Conservation (phyloP, 2,797 vertebrate species). For the Aselliscus stoliczkanus region DNA sequence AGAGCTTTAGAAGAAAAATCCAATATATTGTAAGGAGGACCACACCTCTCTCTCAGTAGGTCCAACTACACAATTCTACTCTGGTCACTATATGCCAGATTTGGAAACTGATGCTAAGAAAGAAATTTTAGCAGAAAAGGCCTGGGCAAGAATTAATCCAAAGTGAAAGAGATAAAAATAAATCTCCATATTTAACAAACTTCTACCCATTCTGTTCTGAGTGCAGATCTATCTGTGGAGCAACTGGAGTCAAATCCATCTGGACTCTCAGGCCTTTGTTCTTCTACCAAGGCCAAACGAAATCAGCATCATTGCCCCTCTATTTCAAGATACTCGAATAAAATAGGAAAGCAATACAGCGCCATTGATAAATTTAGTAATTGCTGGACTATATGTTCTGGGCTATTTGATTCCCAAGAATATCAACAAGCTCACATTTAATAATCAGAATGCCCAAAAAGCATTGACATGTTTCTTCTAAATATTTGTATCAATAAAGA, state of each 20-base stretch:
- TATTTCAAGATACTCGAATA: neutral
- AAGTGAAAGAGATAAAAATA: neutral
- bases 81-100: neutral
- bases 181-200: neutral
- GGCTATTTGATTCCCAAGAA: neutral
- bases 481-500: neutral
- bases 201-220: neutral
- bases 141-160: neutral
- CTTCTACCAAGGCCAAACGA: neutral
- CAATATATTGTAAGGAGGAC: neutral
- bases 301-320: neutral
- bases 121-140: constrained; percentile 15
- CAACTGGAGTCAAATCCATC: neutral
- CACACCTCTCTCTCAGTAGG: neutral
- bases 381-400: neutral
- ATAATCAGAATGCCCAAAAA: constrained; percentile 5
- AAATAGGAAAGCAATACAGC: neutral
- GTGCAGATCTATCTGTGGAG: neutral
- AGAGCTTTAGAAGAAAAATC: neutral
- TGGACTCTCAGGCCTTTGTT: neutral
- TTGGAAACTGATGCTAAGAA: neutral
- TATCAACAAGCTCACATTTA: neutral
- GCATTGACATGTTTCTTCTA: neutral
- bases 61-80: neutral
- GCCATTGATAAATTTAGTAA: neutral